Percentiles rank a stretch among this genome's conserved stretches.
Evolutionary conservation across 1,140 invertebrate genomes (phyloP).

Genomic region (Apis mellifera): DNA sequence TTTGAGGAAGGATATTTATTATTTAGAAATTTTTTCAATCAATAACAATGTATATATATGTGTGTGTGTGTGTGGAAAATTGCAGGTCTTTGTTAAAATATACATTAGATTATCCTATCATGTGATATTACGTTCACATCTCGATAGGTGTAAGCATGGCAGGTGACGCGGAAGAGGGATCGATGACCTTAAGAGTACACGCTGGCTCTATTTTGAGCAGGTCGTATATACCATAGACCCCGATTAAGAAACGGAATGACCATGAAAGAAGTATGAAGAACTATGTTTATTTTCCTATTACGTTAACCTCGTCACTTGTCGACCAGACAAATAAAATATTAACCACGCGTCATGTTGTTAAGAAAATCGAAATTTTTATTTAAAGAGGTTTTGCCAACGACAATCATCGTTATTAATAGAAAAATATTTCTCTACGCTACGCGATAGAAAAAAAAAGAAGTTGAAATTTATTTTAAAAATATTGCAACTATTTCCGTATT

Average conservation of each 20-base stretch:
- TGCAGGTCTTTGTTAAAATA: neutral
- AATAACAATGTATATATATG: no score
- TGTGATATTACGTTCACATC: neutral
- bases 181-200: slow-evolving; percentile 63
- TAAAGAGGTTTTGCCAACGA: no score
- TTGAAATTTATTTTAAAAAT: no score
- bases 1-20: neutral
- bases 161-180: slow-evolving; percentile 68
- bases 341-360: no score
- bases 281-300: slow-evolving; percentile 32
- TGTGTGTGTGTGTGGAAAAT: no score
- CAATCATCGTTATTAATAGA: no score
- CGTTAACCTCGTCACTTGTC: slow-evolving; percentile 36
- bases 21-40: no score
- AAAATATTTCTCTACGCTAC: no score
- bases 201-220: slow-evolving; percentile 64
- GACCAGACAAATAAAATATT: slow-evolving; percentile 7
- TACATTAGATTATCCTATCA: neutral
- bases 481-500: neutral
- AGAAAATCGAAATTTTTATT: no score
- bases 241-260: slow-evolving; percentile 55
- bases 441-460: no score
- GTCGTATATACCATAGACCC: slow-evolving; percentile 40
- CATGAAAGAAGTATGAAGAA: slow-evolving; percentile 54
- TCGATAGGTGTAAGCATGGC: slow-evolving; percentile 49